phyloP scores from a whole-genome alignment of 2,797 vertebrate species.

The Cygnus olor region DNA sequence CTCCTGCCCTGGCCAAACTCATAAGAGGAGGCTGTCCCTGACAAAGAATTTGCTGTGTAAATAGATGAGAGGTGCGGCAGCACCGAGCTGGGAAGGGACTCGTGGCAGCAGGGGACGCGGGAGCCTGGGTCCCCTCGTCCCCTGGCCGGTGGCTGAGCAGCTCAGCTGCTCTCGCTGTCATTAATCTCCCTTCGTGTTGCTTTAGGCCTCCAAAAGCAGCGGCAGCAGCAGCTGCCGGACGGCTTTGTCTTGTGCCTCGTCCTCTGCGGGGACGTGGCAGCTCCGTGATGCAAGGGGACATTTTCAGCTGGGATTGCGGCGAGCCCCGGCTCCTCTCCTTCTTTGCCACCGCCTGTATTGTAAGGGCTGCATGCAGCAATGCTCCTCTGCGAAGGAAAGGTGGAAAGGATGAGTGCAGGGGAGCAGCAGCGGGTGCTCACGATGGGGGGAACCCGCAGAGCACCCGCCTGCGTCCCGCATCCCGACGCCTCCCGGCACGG shows the following conservation, averaged over 20 bases:
- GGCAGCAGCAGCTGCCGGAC: not conserved
- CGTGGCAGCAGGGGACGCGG: not conserved
- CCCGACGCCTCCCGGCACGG: not conserved
- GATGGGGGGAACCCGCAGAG: not conserved
- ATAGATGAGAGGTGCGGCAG: not conserved
- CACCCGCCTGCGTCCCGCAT: not conserved
- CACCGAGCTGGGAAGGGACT: not conserved
- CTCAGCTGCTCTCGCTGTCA: not conserved
- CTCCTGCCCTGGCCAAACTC: not conserved
- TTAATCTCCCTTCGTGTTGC: not conserved
- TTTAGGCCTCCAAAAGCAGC: not conserved
- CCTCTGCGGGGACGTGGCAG: not conserved
- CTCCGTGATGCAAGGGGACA: fast-evolving
- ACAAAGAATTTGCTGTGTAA: not conserved
- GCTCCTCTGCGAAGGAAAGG: not conserved
- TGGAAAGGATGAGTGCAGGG: not conserved
- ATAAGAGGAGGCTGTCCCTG: not conserved
- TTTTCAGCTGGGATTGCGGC: fast-evolving
- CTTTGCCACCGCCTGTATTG: too few relatives aligned
- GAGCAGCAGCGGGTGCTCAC: too few relatives aligned
- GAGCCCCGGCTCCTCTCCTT: not conserved
- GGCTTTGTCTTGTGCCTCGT: not conserved
- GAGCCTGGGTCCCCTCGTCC: not conserved
- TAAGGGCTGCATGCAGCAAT: not conserved
- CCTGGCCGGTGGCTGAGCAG: not conserved